phyloP scores from a whole-genome alignment of 2,113 vertebrate species.

The Gila orcuttii region DNA sequence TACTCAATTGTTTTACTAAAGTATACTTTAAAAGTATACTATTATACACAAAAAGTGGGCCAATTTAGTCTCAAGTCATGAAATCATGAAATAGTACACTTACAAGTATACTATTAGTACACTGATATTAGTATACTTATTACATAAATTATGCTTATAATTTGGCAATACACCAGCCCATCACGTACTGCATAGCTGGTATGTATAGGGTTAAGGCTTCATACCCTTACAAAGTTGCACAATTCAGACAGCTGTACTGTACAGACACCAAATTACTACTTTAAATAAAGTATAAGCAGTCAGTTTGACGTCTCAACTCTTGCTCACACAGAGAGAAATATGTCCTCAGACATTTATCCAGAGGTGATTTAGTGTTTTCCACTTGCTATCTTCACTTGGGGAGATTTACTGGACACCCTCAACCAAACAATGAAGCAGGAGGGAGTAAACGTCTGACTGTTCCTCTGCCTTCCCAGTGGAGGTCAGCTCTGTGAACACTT shows the following conservation, averaged over 20 bases:
- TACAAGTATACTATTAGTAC: too few species aligned
- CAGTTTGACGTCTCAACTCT: constrained; percentile 13
- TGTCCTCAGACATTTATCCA: background rate
- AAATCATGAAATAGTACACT: too few species aligned
- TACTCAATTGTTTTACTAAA: too few species aligned
- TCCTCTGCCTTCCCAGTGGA: background rate
- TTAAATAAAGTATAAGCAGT: background rate
- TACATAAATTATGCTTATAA: too few species aligned
- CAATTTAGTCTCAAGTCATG: too few species aligned
- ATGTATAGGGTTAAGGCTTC: background rate
- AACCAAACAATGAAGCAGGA: background rate
- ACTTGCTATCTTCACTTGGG: background rate
- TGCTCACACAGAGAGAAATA: background rate
- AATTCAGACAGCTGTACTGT: constrained; percentile 21
- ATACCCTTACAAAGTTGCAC: background rate
- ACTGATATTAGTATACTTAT: too few species aligned
- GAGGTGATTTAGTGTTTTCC: constrained; percentile 19
- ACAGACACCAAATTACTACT: background rate
- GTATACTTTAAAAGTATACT: too few species aligned
- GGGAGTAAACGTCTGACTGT: constrained; percentile 3
- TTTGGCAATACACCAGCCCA: background rate
- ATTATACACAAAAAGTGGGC: too few species aligned
- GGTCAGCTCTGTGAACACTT: constrained; percentile 8
- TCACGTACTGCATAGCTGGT: background rate
- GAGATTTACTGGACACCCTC: constrained; percentile 8